Evolutionary conservation across 2,888 invertebrate species (phyloP).

Genomic region (Psylliodes chrysocephalus): DNA sequence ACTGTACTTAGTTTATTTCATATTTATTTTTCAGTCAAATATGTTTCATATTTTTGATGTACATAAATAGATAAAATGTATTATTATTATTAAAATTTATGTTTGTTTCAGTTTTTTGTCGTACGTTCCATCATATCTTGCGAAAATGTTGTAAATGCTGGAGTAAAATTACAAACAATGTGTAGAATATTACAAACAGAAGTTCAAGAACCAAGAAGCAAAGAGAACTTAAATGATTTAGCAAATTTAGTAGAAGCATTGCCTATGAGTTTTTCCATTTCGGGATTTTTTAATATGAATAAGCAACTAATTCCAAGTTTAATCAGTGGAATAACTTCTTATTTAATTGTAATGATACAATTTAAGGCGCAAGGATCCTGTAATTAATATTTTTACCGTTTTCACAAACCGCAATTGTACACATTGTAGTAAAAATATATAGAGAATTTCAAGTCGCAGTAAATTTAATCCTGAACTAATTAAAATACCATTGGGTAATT

Average conservation of each 20-base stretch:
- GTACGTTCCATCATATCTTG: slow-evolving; percentile 3
- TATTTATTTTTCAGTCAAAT: too few relatives aligned
- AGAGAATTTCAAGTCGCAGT: too few relatives aligned
- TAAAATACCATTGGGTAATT: too few relatives aligned
- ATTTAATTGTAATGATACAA: slow-evolving; percentile 13
- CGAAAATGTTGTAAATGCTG: slow-evolving; percentile 5
- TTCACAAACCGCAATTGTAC: too few relatives aligned
- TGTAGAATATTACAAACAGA: not conserved
- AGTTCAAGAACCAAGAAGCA: not conserved
- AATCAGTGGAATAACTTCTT: slow-evolving; percentile 9
- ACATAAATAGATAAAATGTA: too few relatives aligned
- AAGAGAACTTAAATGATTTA: not conserved
- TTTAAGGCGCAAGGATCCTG: slow-evolving; percentile 18
- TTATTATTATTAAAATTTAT: not conserved
- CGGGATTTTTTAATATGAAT: slow-evolving; percentile 11
- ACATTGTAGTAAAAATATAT: too few relatives aligned
- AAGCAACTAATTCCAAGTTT: slow-evolving; percentile 3
- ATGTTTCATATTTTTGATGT: too few relatives aligned
- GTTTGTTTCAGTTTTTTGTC: slow-evolving; percentile 2
- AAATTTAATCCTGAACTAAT: too few relatives aligned
- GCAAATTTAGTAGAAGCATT: slow-evolving; percentile 1
- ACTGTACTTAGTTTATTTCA: too few relatives aligned
- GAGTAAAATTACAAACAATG: not conserved
- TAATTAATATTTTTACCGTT: too few relatives aligned
- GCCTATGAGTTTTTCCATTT: slow-evolving; percentile 9